These are phyloP conservation scores for Porites rus DNA, from an alignment of 92 coral and sea anemone genomes.

Conservation along the genomic window DNA sequence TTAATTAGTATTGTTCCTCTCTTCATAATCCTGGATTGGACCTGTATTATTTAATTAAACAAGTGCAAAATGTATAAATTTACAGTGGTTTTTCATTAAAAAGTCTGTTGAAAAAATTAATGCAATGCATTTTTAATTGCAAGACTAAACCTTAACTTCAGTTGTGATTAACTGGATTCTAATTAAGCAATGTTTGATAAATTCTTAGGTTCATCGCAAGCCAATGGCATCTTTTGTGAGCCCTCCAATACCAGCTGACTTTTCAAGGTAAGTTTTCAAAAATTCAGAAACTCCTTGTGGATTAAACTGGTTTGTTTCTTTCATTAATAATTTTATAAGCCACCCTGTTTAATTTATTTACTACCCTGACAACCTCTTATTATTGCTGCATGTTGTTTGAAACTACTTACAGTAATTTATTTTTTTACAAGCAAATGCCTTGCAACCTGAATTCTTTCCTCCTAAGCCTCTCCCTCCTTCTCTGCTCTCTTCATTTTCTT, in stretches of 20 bases:
- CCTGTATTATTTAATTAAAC: too few relatives aligned
- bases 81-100: too few relatives aligned
- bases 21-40: too few relatives aligned
- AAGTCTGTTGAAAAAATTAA: too few relatives aligned
- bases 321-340: background rate
- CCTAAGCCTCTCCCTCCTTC: background rate
- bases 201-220: slow-evolving; percentile 86
- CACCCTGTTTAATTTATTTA: background rate
- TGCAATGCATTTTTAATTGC: too few relatives aligned
- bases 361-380: too few relatives aligned
- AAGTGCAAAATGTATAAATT: too few relatives aligned
- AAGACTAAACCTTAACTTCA: too few relatives aligned
- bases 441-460: background rate
- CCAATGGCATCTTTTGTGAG: slow-evolving; percentile 99
- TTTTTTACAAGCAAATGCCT: background rate
- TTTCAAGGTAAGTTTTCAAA: slow-evolving; percentile 79
- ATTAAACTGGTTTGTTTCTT: background rate
- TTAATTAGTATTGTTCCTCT: too few relatives aligned
- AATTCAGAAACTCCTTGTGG: too few relatives aligned
- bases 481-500: slow-evolving; percentile 7
- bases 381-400: too few relatives aligned
- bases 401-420: too few relatives aligned
- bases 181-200: background rate
- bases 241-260: slow-evolving; percentile 99
- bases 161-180: background rate